Evolutionary conservation across 2,113 vertebrate genomes (phyloP).

Genomic region (Ageneiosus marmoratus): DNA sequence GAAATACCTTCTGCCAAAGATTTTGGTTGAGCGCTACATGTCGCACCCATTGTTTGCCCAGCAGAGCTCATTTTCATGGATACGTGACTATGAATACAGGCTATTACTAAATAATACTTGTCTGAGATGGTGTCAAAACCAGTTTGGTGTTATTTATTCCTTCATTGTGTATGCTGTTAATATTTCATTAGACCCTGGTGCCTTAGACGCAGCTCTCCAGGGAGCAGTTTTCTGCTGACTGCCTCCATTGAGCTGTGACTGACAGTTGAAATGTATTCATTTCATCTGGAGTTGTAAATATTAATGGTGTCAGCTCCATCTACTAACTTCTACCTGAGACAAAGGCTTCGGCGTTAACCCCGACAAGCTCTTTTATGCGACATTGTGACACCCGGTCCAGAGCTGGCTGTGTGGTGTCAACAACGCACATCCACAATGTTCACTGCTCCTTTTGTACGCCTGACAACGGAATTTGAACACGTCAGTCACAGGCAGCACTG

Average conservation of each 20-base stretch:
- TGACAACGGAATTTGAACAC: constrained; percentile 48
- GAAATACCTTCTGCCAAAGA: not conserved
- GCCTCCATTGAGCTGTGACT: constrained; percentile 54
- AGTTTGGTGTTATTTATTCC: constrained; percentile 51
- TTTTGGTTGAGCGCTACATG: constrained; percentile 23
- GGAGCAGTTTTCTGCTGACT: constrained; percentile 49
- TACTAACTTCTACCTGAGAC: constrained; percentile 54
- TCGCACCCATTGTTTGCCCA: constrained; percentile 28
- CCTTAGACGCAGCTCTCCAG: constrained; percentile 34
- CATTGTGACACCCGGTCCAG: constrained; percentile 44
- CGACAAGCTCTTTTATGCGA: constrained; percentile 47
- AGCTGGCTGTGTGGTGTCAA: constrained; percentile 54
- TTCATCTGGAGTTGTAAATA: constrained; percentile 57
- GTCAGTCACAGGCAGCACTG: constrained; percentile 47
- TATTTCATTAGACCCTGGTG: constrained; percentile 50
- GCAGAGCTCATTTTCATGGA: constrained; percentile 24
- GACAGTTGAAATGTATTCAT: constrained; percentile 55
- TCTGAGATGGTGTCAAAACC: constrained; percentile 33
- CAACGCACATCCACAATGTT: constrained; percentile 45
- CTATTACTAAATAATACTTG: constrained; percentile 36
- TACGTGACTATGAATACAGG: constrained; percentile 32
- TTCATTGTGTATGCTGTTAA: constrained; percentile 50
- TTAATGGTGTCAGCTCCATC: constrained; percentile 57
- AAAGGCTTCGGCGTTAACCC: constrained; percentile 43
- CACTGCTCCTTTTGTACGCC: constrained; percentile 46